phyloP scores from a whole-genome alignment of 2,797 vertebrate genomes.

The Pterois miles region DNA sequence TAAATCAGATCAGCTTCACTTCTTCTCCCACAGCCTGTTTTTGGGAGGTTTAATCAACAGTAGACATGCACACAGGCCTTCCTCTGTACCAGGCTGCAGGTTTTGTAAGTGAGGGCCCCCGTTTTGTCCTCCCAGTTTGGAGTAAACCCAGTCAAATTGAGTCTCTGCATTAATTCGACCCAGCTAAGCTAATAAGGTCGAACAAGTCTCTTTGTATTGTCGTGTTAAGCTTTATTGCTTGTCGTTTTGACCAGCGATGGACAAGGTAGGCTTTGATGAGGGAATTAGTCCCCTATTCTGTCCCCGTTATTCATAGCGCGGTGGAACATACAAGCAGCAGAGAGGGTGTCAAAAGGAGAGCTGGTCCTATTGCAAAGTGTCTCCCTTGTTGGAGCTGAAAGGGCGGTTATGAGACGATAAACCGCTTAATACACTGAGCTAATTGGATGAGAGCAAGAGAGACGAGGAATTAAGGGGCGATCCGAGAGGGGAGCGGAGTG shows the following conservation, averaged over 20 bases:
- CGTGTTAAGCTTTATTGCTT: constrained; percentile 99
- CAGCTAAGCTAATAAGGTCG: constrained; percentile 99
- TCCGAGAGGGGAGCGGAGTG: constrained; percentile 92
- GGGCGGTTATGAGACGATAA: constrained; percentile 99
- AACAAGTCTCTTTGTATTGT: constrained; percentile 96
- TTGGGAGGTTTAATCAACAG: constrained; percentile 52
- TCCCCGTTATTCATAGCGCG: constrained; percentile 98
- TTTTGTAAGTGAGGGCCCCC: constrained; percentile 57
- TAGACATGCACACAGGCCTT: constrained; percentile 28
- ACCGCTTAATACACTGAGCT: constrained; percentile 99
- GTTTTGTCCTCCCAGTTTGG: constrained; percentile 76
- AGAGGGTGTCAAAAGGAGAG: constrained; percentile 99
- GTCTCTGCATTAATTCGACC: constrained; percentile 98
- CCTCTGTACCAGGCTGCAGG: constrained; percentile 28
- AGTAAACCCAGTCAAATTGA: constrained; percentile 92
- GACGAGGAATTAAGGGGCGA: constrained; percentile 97
- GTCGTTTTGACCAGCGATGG: constrained; percentile 99
- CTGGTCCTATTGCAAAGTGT: constrained; percentile 99
- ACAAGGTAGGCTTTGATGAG: constrained; percentile 99
- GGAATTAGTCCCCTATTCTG: constrained; percentile 99
- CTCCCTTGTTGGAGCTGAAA: constrained; percentile 99
- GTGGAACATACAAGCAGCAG: constrained; percentile 98
- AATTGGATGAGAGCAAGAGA: constrained; percentile 99
- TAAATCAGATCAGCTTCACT: constrained; percentile 72
- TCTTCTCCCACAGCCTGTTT: constrained; percentile 28